phyloP scores from a whole-genome alignment of 2,888 invertebrate genomes.

The Boloria euphrosyne region DNA sequence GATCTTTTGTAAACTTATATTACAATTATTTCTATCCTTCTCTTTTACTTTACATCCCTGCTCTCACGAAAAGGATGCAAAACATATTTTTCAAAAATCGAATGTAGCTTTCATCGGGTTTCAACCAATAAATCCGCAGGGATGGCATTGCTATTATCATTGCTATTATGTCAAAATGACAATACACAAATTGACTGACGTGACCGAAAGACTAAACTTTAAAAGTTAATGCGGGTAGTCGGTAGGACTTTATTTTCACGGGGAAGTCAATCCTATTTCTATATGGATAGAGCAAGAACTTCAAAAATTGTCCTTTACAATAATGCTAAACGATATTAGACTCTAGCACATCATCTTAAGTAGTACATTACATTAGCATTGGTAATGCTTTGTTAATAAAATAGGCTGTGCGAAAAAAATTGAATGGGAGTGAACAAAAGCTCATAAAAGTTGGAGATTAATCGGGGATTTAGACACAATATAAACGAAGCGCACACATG shows the following conservation, averaged over 20 bases:
- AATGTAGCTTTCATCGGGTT: slow-evolving; percentile 73
- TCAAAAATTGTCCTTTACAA: background rate
- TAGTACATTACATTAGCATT: slow-evolving; percentile 39
- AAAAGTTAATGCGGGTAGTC: slow-evolving; percentile 68
- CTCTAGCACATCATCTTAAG: slow-evolving; percentile 35
- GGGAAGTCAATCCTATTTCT: slow-evolving; percentile 45
- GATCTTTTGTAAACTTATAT: slow-evolving; percentile 57
- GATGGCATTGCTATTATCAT: slow-evolving; percentile 78
- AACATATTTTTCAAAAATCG: slow-evolving; percentile 61
- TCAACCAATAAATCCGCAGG: slow-evolving; percentile 76
- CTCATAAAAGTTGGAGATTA: slow-evolving; percentile 80
- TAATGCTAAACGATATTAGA: slow-evolving; percentile 17
- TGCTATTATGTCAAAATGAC: slow-evolving; percentile 80
- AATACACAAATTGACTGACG: slow-evolving; percentile 82
- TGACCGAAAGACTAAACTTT: slow-evolving; percentile 78
- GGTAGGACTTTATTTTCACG: slow-evolving; percentile 33
- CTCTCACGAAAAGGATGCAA: slow-evolving; percentile 50
- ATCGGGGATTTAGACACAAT: slow-evolving; percentile 79
- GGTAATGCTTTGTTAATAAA: slow-evolving; percentile 53
- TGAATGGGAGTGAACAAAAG: slow-evolving; percentile 77
- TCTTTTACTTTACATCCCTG: slow-evolving; percentile 41
- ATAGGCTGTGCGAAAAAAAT: slow-evolving; percentile 56
- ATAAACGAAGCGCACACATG: slow-evolving; percentile 69
- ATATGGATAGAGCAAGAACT: slow-evolving; percentile 37
- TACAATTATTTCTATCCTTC: slow-evolving; percentile 47